A percentile compares a stretch with the other conserved stretches of the same genome.
Evolutionary conservation across 1,140 invertebrate species (phyloP).

Genomic region (Drosophila busckii): DNA sequence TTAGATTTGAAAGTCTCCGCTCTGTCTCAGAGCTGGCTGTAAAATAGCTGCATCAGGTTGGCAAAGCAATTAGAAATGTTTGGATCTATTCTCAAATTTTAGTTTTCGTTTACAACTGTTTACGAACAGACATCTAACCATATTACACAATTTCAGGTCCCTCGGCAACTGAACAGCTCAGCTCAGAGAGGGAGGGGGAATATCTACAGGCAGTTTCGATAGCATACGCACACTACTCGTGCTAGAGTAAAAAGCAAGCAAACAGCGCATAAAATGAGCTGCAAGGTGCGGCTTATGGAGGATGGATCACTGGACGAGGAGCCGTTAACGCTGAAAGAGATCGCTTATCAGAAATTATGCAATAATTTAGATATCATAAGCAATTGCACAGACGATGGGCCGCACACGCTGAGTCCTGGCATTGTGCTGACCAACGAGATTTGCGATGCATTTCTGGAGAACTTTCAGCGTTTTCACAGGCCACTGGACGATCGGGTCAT

Average conservation of each 20-base stretch:
- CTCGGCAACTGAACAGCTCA: too few species aligned
- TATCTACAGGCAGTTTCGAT: too few species aligned
- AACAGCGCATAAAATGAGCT: slow-evolving; percentile 62
- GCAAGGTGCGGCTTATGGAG: slow-evolving; percentile 77
- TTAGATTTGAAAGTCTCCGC: neutral
- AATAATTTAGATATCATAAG: slow-evolving; percentile 83
- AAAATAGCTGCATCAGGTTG: slow-evolving; percentile 9
- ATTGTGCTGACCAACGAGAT: slow-evolving; percentile 77
- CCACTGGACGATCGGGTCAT: slow-evolving; percentile 84
- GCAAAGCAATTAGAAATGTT: slow-evolving; percentile 13
- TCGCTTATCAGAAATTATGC: slow-evolving; percentile 84
- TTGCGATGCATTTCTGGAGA: slow-evolving; percentile 83
- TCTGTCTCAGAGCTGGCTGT: too few species aligned
- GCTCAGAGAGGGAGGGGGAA: too few species aligned
- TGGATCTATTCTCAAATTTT: slow-evolving; percentile 15
- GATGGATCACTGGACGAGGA: slow-evolving; percentile 75
- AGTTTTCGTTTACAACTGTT: slow-evolving; percentile 7
- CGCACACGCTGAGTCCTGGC: slow-evolving; percentile 46
- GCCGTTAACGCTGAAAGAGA: slow-evolving; percentile 80
- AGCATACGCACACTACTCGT: too few species aligned
- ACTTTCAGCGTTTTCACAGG: slow-evolving; percentile 82
- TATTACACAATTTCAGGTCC: neutral
- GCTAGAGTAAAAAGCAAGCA: neutral
- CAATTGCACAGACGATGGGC: slow-evolving; percentile 21
- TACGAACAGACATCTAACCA: neutral